These are phyloP conservation scores for Volucella zonaria DNA, from an alignment of 2,888 invertebrate genomes.

Conservation along the genomic window DNA sequence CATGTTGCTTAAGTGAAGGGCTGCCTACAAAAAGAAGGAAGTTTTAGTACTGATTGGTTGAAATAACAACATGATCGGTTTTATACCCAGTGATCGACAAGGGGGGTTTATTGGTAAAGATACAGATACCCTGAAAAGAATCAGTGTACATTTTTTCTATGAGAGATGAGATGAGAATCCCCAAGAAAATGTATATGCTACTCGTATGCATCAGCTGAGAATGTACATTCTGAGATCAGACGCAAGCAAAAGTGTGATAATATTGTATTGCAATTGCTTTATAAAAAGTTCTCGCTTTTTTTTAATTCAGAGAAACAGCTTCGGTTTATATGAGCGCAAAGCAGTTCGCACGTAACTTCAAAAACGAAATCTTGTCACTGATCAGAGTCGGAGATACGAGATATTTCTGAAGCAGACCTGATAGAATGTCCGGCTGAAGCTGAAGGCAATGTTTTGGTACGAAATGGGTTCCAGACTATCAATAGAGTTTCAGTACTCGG, in stretches of 20 bases:
- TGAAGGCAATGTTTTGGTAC: no score
- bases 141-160: neutral
- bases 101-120: neutral
- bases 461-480: no score
- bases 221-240: neutral
- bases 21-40: neutral
- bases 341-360: no score
- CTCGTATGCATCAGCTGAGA: neutral
- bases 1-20: slow-evolving; percentile 18
- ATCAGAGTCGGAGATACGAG: no score
- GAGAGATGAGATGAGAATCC: slow-evolving; percentile 37
- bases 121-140: neutral
- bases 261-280: no score
- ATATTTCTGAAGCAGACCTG: no score
- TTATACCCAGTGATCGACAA: slow-evolving; percentile 17
- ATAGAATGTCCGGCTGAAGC: no score
- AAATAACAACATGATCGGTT: neutral
- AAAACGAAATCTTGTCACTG: no score
- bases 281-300: no score
- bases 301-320: no score
- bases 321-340: no score
- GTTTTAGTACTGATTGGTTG: slow-evolving; percentile 12
- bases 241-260: neutral
- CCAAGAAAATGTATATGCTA: slow-evolving; percentile 1
- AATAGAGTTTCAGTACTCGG: no score